Evolutionary conservation across 2,888 invertebrate genomes (phyloP).

Genomic region (Salticus scenicus): DNA sequence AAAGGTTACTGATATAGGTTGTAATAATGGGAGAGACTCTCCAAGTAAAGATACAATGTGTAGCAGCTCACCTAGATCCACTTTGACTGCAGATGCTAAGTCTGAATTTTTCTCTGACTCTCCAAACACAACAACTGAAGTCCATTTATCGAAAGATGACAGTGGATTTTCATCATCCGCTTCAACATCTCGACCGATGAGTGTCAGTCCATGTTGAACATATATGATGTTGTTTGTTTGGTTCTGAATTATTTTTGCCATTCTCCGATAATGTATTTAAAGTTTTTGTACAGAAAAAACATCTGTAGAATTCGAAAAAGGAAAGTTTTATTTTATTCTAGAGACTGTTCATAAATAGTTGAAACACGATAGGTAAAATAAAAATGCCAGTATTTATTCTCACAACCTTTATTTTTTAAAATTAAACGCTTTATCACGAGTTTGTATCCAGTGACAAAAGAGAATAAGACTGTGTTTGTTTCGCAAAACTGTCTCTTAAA

Average conservation of each 20-base stretch:
- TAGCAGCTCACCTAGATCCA: constrained; percentile 51
- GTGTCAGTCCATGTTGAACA: constrained; percentile 63
- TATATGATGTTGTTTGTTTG: not conserved
- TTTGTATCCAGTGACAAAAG: not conserved
- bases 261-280: too few species aligned
- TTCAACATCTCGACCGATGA: constrained; percentile 63
- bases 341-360: too few species aligned
- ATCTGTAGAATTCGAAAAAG: too few species aligned
- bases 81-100: constrained; percentile 48
- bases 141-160: constrained; percentile 61
- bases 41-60: constrained; percentile 43
- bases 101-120: constrained; percentile 60
- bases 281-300: too few species aligned
- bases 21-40: constrained; percentile 43
- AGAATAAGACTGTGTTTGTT: not conserved
- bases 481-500: not conserved
- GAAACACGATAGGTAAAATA: too few species aligned
- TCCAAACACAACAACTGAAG: constrained; percentile 48
- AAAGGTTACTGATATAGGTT: constrained; percentile 32
- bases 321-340: too few species aligned
- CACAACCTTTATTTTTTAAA: not conserved
- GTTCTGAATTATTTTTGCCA: not conserved
- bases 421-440: too few species aligned
- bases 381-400: constrained; percentile 1
- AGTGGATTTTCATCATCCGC: constrained; percentile 66